Evolutionary conservation across 2,113 vertebrate species (phyloP), one percentile per base, ranked within the genome.

Genomic region (Gobio gobio): DNA sequence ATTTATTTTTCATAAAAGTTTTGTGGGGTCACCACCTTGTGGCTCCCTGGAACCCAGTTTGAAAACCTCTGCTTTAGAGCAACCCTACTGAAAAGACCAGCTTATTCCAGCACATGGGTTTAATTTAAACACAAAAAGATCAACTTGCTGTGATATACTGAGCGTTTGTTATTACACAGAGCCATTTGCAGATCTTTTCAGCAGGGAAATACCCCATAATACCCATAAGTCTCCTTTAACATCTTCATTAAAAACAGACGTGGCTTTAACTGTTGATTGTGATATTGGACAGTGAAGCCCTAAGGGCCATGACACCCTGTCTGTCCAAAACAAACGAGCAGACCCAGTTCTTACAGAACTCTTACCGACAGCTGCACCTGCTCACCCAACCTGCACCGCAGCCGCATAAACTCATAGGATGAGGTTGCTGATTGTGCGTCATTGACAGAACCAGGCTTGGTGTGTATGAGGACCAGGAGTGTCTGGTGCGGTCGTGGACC

Each of bases 261-360:
- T 68, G 61, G 18, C 10, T 76, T 49, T 68, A 51, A 81, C 18
- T 20, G 43, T 51, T 49, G 47, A 82, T 14, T 68, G 63, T 82
- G 79, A 68, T 26, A 64, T 68, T 64, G 45, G 66, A 72, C 81
- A 83, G 81, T 10, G 7, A 72, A 83, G 81, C 81, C 81, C 81
- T 56, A 5, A 83, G 81, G 81, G 66, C 49, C n/a, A 7, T 40
- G 51, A 58, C 81, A 83, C 49, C n/a, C 49, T 72, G 3, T 54
- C 66, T 56, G 81, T 72, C 81, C 49, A 58, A 70, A 83, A 54
- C 29, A 83, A 81, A 81, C 45, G 36, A 4, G 13, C 66, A 72
- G 64, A 83, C 16, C 24, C 22, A 2, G 59, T 80, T 64, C 59
- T 10, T 47, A 4, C 40, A 64, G 40, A 64, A 80, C 43, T 61